These are phyloP conservation scores for Drosophila rhopaloa DNA, from an alignment of 1,140 invertebrate species.

Conservation along the genomic window DNA sequence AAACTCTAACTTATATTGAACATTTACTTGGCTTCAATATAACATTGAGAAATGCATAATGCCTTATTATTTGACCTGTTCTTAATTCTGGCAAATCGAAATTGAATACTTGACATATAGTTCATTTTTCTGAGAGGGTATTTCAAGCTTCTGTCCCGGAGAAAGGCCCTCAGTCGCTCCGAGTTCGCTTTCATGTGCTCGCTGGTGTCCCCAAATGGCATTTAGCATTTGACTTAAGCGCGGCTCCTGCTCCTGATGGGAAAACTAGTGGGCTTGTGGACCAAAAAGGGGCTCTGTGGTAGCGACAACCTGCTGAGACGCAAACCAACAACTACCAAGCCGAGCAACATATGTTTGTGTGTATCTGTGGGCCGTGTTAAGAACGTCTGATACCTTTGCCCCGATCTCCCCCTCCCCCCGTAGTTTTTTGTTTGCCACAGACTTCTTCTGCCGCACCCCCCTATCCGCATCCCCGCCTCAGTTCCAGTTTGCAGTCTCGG, in stretches of 20 bases:
- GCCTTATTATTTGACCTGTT: too few species aligned
- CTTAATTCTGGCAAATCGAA: neutral
- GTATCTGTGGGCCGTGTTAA: constrained; percentile 42
- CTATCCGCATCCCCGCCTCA: neutral
- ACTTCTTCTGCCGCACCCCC: constrained; percentile 5
- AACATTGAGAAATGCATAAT: too few species aligned
- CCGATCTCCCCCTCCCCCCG: neutral
- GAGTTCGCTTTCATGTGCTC: constrained; percentile 20
- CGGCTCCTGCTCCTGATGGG: constrained; percentile 51
- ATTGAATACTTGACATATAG: neutral
- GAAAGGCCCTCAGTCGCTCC: neutral
- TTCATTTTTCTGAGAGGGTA: constrained; percentile 4
- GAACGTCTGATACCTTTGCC: constrained; percentile 68
- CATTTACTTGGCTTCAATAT: too few species aligned
- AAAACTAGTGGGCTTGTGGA: constrained; percentile 3
- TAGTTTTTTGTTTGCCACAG: constrained; percentile 32
- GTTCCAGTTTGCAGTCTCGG: constrained; percentile 38
- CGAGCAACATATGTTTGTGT: constrained; percentile 67
- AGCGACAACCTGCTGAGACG: constrained; percentile 63
- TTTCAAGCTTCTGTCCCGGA: neutral
- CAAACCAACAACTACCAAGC: constrained; percentile 12
- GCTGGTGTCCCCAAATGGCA: constrained; percentile 73
- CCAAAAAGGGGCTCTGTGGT: neutral
- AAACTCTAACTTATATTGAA: too few species aligned
- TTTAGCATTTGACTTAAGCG: constrained; percentile 78